Evolutionary conservation across 2,113 vertebrate species (phyloP).

Genomic region (Podilymbus podiceps): DNA sequence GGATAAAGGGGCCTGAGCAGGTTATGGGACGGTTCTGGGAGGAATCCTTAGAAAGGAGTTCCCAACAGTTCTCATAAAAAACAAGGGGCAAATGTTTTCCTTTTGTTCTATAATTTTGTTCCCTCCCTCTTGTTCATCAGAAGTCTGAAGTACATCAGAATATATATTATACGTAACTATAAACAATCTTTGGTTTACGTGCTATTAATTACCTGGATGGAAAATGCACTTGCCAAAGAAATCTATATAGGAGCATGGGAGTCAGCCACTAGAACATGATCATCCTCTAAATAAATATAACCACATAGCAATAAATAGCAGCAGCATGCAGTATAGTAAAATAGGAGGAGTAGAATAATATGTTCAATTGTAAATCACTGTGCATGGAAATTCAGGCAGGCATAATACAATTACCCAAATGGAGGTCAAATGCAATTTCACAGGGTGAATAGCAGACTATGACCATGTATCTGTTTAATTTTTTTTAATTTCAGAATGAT

Average conservation of each 20-base stretch:
- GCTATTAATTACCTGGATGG: background rate
- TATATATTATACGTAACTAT: background rate
- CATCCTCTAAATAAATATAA: background rate
- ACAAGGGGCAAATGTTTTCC: background rate
- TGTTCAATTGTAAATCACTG: slow-evolving; percentile 41
- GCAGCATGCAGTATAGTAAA: background rate
- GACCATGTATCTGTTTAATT: slow-evolving; percentile 30
- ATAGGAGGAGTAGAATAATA: slow-evolving; percentile 26
- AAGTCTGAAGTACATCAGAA: background rate
- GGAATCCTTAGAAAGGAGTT: background rate
- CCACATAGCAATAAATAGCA: slow-evolving; percentile 8
- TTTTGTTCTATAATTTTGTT: background rate
- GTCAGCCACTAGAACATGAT: background rate
- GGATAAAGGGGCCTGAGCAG: background rate
- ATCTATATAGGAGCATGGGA: background rate
- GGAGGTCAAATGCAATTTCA: slow-evolving; percentile 64
- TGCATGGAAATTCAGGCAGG: slow-evolving; percentile 44
- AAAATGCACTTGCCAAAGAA: background rate
- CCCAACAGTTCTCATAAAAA: background rate
- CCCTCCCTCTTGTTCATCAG: background rate
- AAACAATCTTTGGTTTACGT: background rate
- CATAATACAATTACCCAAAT: slow-evolving; percentile 40
- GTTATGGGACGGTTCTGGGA: background rate
- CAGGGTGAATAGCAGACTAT: slow-evolving; percentile 53
- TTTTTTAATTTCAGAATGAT: slow-evolving; percentile 46